Evolutionary conservation across 2,888 invertebrate species (phyloP).

Genomic region (Agrochola litura): DNA sequence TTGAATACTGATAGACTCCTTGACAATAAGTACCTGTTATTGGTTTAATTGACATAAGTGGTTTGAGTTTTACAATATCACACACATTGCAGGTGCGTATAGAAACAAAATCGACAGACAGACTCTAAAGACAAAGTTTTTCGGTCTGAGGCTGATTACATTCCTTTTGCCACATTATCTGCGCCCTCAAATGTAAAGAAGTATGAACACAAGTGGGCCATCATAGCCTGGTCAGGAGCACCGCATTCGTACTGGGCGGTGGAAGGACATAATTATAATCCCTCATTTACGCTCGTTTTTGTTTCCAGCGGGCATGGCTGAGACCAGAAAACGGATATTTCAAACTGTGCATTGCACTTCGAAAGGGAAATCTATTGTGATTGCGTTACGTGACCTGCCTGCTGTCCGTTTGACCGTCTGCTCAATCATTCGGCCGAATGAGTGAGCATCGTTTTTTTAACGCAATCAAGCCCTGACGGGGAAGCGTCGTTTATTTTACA

Average conservation of each 20-base stretch:
- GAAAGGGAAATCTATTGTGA: slow-evolving; percentile 26
- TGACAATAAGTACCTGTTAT: too few relatives aligned
- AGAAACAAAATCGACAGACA: not conserved
- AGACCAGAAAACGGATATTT: not conserved
- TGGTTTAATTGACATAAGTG: too few relatives aligned
- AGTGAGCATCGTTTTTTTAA: slow-evolving; percentile 9
- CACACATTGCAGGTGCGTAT: not conserved
- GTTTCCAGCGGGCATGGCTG: not conserved
- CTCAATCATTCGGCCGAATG: slow-evolving; percentile 7
- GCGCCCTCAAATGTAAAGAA: not conserved
- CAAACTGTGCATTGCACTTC: not conserved
- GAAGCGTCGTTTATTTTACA: not conserved
- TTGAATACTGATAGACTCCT: too few relatives aligned
- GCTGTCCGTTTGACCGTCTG: slow-evolving; percentile 19
- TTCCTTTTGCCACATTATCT: not conserved
- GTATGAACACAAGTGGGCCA: not conserved
- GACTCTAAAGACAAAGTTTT: not conserved
- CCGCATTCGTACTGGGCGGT: not conserved
- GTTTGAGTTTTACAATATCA: too few relatives aligned
- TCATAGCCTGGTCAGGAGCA: not conserved
- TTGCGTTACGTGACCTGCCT: slow-evolving; percentile 33
- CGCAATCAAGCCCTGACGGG: slow-evolving; percentile 6
- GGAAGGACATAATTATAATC: not conserved
- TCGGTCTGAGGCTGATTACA: not conserved
- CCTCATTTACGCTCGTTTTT: not conserved